Evolutionary conservation across 2,888 invertebrate species (phyloP), one percentile per base, ranked within the genome.

Genomic region (Hydrotaea diabolus): DNA sequence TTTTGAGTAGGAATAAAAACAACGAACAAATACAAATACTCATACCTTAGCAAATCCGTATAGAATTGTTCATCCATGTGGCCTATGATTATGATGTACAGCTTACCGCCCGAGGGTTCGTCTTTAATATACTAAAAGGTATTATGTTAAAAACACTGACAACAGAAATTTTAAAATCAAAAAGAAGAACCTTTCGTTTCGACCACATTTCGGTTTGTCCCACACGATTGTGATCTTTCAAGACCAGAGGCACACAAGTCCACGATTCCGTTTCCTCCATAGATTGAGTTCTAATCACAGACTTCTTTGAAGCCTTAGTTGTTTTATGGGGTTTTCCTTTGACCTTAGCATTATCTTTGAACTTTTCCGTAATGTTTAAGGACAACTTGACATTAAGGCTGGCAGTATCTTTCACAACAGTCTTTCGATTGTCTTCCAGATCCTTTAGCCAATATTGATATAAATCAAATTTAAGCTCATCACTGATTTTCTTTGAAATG

Each of bases 81-180:
- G 0, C 90, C 89, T n/a, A 90, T 36, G 11, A 91, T 85, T 5
- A 90, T 73, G 57, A 91, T 89, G 3, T 88, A 80, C 0, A 90
- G 83, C 21, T 87, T 86, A 0, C 87, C 82, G 8, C 79, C 49
- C 1, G 17, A 0, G 0, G 91, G 91, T 3, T 88, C 86, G 77
- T 91, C 91, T 69, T 87, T 86, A 8, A 91, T 90, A 39, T 85
- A 87, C 87, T 87, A 19, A 26, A 77, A 77, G 49, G n/a, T 43
- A 66, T n/a, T 43, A 5, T 17, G 43, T 3, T 7, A n/a, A 13
- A 43, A 13, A 43, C 15, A 43, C 2, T 2, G 13, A 36, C 36
- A 9, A 39, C 8, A 46, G 0, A 26, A 39, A 55, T 19, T n/a
- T n/a, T n/a, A 79, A 31, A 31, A 31, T 7, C 31, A 31, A 2